Base-by-base conservation (phyloP, 2,797 vertebrate species). In the Falco novaeseelandiae region DNA sequence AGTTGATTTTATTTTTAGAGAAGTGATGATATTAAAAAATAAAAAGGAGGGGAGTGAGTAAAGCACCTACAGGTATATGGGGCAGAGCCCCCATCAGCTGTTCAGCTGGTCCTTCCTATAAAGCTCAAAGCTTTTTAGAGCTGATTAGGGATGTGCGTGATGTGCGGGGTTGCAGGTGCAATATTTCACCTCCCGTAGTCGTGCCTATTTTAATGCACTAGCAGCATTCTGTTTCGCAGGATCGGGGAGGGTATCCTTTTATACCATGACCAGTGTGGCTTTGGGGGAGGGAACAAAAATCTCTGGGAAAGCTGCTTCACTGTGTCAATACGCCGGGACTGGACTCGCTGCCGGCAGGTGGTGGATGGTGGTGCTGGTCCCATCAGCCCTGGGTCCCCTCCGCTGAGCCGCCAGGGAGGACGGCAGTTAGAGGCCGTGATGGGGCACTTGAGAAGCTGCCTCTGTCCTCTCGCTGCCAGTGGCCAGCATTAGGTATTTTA, bases 1-100 rank as follows among this genome's bases (percentile, higher is more conserved):
- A 97, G 83, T 95, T 97, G 94, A 96, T 97, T 94, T 97, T 95
- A 94, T 97, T 96, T 97, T 92, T 65, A 95, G 93, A 93, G 96
- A 97, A 89, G 92, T 73, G 91, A 89, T 91, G 14, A 63, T 92
- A 91, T 97, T 79, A 84, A 91, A 94, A 40, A 95, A 55, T 48
- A 80, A 85, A 85, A 95, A 54, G 44, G 61, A 14, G 6, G 44
- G 40, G 46, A 18, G 11, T 2, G 62, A 93, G 29, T 46, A 51
- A 95, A 97, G 69, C 92, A 85, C 85, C 82, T 93, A 44, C 81
- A 97, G 96, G 94, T 95, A 71, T 57, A 7, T 30, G 69, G 77
- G 89, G 52, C 84, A 82, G 69, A 94, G 76, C 21, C 74, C 69
- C 27, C 32, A 29, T 67, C 46, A 36, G 77, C 72, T 79, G 6